A percentile compares a stretch with the other conserved stretches of the same genome.
Conservation (phyloP, 2,113 vertebrate genomes). For the Apteryx mantelli region DNA sequence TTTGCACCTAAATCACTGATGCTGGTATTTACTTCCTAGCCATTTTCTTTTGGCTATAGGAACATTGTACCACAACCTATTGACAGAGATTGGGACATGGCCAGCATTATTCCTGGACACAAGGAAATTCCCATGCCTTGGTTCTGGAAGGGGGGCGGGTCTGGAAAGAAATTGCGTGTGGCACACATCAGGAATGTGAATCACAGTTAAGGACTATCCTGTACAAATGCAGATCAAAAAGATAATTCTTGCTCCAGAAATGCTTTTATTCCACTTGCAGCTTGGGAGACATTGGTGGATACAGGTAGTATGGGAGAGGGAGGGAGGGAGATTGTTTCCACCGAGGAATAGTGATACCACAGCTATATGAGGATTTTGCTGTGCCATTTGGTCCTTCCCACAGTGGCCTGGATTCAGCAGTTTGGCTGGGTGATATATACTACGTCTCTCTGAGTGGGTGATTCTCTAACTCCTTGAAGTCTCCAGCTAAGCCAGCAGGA, state of each 20-base stretch:
- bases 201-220: background rate
- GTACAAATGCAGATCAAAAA: background rate
- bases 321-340: background rate
- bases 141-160: background rate
- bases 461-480: constrained; percentile 24
- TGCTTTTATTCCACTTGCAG: background rate
- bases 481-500: constrained; percentile 27
- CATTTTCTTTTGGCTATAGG: background rate
- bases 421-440: background rate
- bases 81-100: background rate
- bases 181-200: background rate
- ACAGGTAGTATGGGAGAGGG: background rate
- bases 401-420: background rate
- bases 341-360: background rate
- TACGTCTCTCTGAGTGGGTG: background rate
- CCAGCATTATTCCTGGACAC: background rate
- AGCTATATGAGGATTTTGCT: background rate
- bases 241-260: background rate
- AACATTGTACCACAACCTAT: background rate
- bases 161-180: background rate
- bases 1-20: background rate
- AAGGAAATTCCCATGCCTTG: background rate
- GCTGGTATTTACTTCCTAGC: background rate
- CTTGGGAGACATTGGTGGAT: background rate
- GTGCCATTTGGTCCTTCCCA: background rate